These are phyloP conservation scores for Pseudotriccus pelzelni DNA, from an alignment of 2,797 vertebrate species.

Conservation along the genomic window DNA sequence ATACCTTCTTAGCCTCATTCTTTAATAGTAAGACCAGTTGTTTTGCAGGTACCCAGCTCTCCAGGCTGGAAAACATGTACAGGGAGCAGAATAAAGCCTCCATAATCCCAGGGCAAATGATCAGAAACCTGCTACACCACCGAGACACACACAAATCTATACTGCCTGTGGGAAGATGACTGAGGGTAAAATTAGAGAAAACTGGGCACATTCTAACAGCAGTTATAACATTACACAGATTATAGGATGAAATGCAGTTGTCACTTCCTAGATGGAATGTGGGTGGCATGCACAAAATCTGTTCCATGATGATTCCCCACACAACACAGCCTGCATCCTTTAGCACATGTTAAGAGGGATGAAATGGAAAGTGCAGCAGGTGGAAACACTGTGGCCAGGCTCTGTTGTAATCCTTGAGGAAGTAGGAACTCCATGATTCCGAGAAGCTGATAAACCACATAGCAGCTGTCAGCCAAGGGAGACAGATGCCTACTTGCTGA, in stretches of 20 bases:
- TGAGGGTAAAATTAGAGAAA: background rate
- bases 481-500: background rate
- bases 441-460: background rate
- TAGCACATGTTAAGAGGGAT: background rate
- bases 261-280: background rate
- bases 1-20: background rate
- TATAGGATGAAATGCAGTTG: background rate
- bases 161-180: background rate
- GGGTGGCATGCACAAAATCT: background rate
- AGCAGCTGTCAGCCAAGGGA: background rate
- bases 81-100: too few relatives aligned
- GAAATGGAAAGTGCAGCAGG: background rate
- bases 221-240: background rate
- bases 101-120: background rate
- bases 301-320: background rate
- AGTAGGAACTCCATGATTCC: background rate
- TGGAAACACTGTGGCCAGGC: background rate
- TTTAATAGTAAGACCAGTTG: background rate
- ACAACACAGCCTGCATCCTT: background rate
- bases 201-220: background rate
- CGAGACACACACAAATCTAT: background rate
- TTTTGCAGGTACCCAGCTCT: background rate
- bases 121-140: background rate
- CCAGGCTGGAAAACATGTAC: background rate
- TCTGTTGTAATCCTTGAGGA: background rate